Conservation (phyloP, 2,888 invertebrate species). For the Sussaba pulchella region DNA sequence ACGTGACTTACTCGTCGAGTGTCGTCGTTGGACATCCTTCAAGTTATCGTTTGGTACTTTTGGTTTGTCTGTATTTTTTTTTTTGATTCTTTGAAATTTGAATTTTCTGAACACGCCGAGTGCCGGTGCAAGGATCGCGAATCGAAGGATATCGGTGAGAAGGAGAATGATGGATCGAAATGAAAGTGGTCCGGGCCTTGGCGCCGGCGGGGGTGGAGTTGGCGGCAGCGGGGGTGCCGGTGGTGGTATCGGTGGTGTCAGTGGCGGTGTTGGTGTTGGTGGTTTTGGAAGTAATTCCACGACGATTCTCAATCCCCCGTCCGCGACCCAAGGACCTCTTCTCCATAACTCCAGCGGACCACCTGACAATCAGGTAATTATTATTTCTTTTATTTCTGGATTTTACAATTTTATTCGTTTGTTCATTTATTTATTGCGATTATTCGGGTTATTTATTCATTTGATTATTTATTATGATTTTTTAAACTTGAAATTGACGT, state of each 20-base stretch:
- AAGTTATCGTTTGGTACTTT: conserved; percentile 5
- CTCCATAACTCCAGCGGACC: conserved; percentile 75
- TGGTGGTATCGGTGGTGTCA: conserved; percentile 67
- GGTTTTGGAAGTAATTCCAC: conserved; percentile 75
- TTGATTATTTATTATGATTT: too few species aligned
- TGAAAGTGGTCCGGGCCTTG: conserved; percentile 75
- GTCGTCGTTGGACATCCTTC: neutral
- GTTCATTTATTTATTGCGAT: too few species aligned
- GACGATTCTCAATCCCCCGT: conserved; percentile 75
- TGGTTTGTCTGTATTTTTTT: conserved; percentile 16
- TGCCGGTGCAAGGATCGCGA: neutral
- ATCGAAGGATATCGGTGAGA: conserved; percentile 6
- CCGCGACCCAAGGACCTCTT: conserved; percentile 75
- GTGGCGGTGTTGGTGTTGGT: conserved; percentile 52
- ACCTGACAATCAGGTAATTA: conserved; percentile 77
- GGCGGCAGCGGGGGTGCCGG: conserved; percentile 69
- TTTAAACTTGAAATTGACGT: too few species aligned
- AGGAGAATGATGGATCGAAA: conserved; percentile 76
- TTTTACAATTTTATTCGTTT: too few species aligned
- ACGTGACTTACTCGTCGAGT: conserved; percentile 2
- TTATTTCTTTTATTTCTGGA: too few species aligned
- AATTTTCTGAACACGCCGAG: neutral
- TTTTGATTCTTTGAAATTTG: conserved; percentile 10
- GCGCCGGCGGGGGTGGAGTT: conserved; percentile 46
- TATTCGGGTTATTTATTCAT: too few species aligned